A percentile compares a stretch with the other conserved stretches of the same genome.
phyloP scores from a whole-genome alignment of 2,888 invertebrate genomes.

The Patella ulyssiponensis region DNA sequence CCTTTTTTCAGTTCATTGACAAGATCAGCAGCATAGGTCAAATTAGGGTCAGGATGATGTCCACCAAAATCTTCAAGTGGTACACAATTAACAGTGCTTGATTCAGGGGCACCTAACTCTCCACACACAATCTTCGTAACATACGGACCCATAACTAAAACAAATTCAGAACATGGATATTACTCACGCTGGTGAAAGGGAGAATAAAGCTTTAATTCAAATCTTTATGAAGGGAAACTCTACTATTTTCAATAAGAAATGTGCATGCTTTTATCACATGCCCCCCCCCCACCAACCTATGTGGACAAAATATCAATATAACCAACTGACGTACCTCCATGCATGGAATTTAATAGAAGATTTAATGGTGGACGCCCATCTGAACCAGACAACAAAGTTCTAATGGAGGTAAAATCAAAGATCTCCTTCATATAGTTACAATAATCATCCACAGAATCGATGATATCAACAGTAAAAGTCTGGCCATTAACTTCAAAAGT shows the following conservation, averaged over 20 bases:
- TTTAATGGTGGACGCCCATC: conserved; percentile 78
- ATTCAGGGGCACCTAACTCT: conserved; percentile 84
- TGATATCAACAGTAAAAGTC: conserved; percentile 77
- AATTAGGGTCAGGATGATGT: conserved; percentile 95
- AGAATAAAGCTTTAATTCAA: too few relatives aligned
- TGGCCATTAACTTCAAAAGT: conserved; percentile 77
- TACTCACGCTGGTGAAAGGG: background rate
- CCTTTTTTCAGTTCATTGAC: conserved; percentile 80
- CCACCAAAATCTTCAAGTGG: conserved; percentile 97
- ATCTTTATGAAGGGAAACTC: too few relatives aligned
- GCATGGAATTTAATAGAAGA: conserved; percentile 93
- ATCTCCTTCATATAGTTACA: conserved; percentile 93
- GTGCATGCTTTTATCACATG: too few relatives aligned
- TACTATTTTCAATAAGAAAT: too few relatives aligned
- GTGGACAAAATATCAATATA: too few relatives aligned
- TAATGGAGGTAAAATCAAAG: conserved; percentile 91
- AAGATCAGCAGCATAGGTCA: conserved; percentile 87
- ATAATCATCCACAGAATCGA: conserved; percentile 93
- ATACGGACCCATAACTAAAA: conserved; percentile 94
- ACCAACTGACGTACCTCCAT: conserved; percentile 81
- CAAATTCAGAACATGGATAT: background rate
- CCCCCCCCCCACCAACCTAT: too few relatives aligned
- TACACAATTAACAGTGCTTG: conserved; percentile 82
- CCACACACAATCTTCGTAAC: conserved; percentile 89
- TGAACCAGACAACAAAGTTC: conserved; percentile 81